These are phyloP conservation scores for Petrocephalus zakoni DNA, from an alignment of 2,113 vertebrate genomes.

Conservation along the genomic window DNA sequence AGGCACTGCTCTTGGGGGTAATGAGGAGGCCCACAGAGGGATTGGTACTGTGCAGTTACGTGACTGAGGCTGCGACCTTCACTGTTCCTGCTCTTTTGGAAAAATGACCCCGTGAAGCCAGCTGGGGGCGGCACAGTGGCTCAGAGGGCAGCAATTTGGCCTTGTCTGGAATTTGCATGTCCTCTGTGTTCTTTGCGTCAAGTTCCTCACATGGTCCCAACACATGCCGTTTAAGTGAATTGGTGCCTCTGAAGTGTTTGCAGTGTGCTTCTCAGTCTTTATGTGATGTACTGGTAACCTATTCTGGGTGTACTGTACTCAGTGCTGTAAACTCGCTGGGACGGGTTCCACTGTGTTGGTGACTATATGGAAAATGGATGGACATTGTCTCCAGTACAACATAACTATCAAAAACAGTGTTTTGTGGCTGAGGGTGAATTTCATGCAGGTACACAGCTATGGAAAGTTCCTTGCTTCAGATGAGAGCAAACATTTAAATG, in stretches of 20 bases:
- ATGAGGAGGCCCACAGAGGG: background rate
- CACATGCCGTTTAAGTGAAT: background rate
- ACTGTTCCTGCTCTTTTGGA: background rate
- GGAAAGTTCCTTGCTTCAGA: background rate
- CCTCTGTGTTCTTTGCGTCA: background rate
- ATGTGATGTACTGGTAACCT: background rate
- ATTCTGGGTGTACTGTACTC: background rate
- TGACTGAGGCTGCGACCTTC: background rate
- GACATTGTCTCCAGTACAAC: background rate
- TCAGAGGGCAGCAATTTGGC: background rate
- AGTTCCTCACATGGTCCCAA: background rate
- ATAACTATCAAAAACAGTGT: background rate
- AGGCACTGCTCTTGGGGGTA: conserved; percentile 4
- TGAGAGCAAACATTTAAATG: background rate
- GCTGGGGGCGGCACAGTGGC: background rate
- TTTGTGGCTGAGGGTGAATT: background rate
- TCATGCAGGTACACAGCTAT: background rate
- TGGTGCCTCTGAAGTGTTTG: background rate
- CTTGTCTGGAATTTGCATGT: background rate
- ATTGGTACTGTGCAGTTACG: background rate
- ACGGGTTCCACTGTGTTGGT: background rate
- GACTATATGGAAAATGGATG: background rate
- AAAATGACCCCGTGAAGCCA: background rate
- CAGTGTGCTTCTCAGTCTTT: background rate
- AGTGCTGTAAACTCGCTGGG: background rate